Percentiles rank a stretch among this genome's conserved stretches.
Conservation (phyloP, 1,140 invertebrate species). For the Myzus persicae region DNA sequence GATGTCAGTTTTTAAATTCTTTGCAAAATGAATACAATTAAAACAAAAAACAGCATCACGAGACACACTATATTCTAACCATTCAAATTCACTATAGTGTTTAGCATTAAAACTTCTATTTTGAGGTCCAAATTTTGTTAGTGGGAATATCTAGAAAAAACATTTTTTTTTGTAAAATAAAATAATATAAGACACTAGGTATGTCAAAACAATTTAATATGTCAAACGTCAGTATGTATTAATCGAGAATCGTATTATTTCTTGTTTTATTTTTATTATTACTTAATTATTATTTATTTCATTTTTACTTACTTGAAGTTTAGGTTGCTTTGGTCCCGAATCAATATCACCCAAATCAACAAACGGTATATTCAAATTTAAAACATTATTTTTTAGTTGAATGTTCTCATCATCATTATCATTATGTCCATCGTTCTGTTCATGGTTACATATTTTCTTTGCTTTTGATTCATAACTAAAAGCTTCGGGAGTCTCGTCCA, state of each 20-base stretch:
- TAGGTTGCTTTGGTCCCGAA: not conserved
- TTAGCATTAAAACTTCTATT: too few relatives aligned
- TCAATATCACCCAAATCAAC: slow-evolving; percentile 17
- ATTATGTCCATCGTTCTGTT: not conserved
- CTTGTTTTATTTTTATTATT: not conserved
- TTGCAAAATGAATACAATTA: too few relatives aligned
- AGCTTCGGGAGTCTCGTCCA: too few relatives aligned
- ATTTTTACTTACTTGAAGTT: not conserved
- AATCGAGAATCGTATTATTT: not conserved
- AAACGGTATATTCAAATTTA: not conserved
- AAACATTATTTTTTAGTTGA: not conserved
- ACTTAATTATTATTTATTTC: not conserved
- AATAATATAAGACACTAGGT: not conserved
- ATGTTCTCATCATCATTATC: not conserved
- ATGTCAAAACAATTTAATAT: not conserved
- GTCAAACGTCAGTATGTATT: not conserved
- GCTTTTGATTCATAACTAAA: not conserved
- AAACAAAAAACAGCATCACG: too few relatives aligned
- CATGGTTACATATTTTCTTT: slow-evolving; percentile 22
- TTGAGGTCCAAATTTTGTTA: too few relatives aligned
- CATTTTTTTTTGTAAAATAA: too few relatives aligned
- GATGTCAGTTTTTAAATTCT: too few relatives aligned
- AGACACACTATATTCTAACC: too few relatives aligned
- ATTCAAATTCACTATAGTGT: too few relatives aligned
- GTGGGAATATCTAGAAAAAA: too few relatives aligned